These are phyloP conservation scores for Cairina moschata DNA, from an alignment of 2,113 vertebrate species.

Conservation along the genomic window DNA sequence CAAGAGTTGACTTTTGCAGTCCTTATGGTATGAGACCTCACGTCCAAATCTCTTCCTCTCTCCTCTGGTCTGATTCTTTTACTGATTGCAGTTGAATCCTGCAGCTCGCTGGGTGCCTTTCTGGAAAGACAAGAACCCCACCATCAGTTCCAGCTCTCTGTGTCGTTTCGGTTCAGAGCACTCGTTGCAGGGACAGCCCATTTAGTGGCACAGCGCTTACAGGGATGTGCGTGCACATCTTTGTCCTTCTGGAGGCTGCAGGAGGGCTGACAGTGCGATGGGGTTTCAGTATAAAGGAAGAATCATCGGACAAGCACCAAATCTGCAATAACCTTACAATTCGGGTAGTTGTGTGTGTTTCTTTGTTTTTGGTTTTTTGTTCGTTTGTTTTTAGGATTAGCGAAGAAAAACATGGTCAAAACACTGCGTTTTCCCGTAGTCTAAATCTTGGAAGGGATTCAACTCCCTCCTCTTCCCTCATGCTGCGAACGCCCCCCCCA, in stretches of 20 bases:
- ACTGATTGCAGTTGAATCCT: neutral
- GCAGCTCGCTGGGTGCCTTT: neutral
- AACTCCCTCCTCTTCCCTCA: neutral
- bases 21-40: neutral
- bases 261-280: neutral
- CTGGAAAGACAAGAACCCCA: neutral
- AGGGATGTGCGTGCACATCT: neutral
- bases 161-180: neutral
- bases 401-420: neutral
- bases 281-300: neutral
- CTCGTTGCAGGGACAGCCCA: neutral
- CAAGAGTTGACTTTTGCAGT: neutral
- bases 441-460: neutral
- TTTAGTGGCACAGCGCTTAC: neutral
- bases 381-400: neutral
- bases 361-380: neutral
- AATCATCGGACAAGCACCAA: neutral
- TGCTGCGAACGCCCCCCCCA: neutral
- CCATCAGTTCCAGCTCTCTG: neutral
- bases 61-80: neutral
- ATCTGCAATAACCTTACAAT: neutral
- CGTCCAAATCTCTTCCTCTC: neutral
- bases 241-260: neutral
- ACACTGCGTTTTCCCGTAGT: neutral
- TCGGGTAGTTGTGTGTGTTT: neutral